Conservation (phyloP, 2,113 vertebrate genomes). For the Chauna torquata region DNA sequence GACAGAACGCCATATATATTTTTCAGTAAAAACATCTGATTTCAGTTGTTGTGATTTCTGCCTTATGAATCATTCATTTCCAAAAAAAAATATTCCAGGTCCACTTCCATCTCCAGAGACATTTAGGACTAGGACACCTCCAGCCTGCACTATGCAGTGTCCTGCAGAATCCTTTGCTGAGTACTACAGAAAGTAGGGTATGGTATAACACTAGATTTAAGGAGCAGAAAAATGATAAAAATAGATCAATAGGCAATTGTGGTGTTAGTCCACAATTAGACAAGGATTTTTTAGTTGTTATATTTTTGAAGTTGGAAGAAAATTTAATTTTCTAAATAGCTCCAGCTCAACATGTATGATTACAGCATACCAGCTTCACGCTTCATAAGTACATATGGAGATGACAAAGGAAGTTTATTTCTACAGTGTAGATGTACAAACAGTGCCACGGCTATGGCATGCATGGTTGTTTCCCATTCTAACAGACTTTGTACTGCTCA, state of each 20-base stretch:
- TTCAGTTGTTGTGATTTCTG: neutral
- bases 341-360: neutral
- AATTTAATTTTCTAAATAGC: neutral
- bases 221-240: neutral
- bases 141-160: neutral
- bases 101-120: neutral
- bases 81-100: neutral
- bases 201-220: neutral
- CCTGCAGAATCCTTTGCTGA: neutral
- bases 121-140: neutral
- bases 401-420: neutral
- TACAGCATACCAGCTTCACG: neutral
- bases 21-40: neutral
- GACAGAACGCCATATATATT: neutral
- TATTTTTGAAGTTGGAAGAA: neutral
- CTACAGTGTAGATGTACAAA: neutral
- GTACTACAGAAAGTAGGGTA: neutral
- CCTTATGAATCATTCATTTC: neutral
- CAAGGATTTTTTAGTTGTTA: neutral
- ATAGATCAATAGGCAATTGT: neutral
- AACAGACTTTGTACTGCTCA: neutral
- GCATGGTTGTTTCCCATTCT: neutral
- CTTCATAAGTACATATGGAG: neutral
- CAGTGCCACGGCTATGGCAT: rapidly evolving
- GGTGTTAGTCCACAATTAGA: neutral